Evolutionary conservation across 2,888 invertebrate genomes (phyloP).

Genomic region (Metacarcinus magister): DNA sequence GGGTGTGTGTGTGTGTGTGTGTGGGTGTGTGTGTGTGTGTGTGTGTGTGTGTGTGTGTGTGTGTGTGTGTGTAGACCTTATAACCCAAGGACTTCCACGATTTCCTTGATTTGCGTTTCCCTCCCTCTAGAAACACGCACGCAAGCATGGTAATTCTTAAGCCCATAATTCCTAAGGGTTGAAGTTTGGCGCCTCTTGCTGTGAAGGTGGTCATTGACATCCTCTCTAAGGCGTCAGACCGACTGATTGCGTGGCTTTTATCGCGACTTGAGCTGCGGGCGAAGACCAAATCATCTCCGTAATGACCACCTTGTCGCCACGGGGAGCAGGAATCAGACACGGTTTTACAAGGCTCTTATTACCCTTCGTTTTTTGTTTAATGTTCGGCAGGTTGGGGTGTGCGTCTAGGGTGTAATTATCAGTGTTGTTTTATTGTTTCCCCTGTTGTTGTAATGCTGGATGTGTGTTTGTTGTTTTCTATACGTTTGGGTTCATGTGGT

Average conservation of each 20-base stretch:
- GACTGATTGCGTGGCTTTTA: slow-evolving; percentile 7
- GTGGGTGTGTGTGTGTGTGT: slow-evolving; percentile 22
- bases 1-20: slow-evolving; percentile 55
- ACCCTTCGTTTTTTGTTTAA: background rate
- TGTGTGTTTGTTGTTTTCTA: background rate
- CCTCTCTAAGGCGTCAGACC: background rate
- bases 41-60: slow-evolving; percentile 22
- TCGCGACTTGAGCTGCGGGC: slow-evolving; percentile 37
- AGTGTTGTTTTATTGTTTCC: slow-evolving; percentile 32
- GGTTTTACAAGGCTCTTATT: background rate
- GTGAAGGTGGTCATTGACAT: slow-evolving; percentile 8
- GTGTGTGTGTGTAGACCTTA: background rate
- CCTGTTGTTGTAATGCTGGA: background rate
- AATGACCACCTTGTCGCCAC: slow-evolving; percentile 45
- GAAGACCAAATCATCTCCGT: slow-evolving; percentile 7
- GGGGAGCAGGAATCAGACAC: slow-evolving; percentile 32
- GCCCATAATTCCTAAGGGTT: background rate
- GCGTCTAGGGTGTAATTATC: background rate
- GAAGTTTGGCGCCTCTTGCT: background rate
- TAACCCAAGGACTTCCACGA: background rate
- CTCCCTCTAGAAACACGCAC: background rate
- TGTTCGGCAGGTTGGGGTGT: background rate
- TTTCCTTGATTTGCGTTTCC: background rate
- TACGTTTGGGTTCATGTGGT: background rate
- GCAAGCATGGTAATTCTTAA: background rate